Conservation (phyloP, 2,888 invertebrate species). For the Pyrocoelia pectoralis region DNA sequence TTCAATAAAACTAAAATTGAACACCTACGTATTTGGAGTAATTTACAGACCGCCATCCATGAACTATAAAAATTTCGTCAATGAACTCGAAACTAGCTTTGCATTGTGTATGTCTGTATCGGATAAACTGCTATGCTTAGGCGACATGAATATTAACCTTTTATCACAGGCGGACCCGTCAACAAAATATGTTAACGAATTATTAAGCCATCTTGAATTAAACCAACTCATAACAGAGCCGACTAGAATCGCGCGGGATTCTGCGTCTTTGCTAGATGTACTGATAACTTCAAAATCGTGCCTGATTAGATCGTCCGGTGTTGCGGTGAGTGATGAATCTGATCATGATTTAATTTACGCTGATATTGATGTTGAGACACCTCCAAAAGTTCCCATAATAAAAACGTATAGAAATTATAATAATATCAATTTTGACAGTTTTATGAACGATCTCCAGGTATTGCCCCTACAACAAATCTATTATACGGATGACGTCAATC, state of each 20-base stretch:
- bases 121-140: background rate
- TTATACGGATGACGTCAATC: no score
- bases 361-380: background rate
- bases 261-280: background rate
- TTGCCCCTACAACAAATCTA: no score
- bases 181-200: background rate
- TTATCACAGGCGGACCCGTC: background rate
- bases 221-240: background rate
- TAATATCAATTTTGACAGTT: background rate
- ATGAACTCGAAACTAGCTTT: background rate
- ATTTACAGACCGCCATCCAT: background rate
- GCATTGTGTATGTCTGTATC: background rate
- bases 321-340: background rate
- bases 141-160: background rate
- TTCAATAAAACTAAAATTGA: background rate
- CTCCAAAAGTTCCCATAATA: background rate
- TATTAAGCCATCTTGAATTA: background rate
- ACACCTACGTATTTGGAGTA: background rate
- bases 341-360: background rate
- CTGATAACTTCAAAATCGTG: background rate
- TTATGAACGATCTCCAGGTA: background rate
- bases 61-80: background rate
- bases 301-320: background rate
- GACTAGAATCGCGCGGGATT: background rate
- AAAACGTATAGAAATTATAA: background rate